Conservation (phyloP, 2,888 invertebrate species). For the Agrotis clavis region DNA sequence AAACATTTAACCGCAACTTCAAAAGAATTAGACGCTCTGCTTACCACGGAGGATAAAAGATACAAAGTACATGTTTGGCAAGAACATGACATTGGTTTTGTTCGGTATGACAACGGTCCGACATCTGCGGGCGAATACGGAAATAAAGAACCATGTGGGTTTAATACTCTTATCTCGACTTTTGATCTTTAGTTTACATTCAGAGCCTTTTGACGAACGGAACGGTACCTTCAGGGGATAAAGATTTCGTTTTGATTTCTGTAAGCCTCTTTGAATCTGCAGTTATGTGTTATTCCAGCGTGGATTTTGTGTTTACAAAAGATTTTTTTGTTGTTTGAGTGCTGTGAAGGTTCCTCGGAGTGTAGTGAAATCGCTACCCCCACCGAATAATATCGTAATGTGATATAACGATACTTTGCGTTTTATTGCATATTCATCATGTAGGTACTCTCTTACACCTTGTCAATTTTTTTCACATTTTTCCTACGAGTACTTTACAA, state of each 20-base stretch:
- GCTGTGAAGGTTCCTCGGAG: background rate
- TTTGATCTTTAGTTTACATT: constrained; percentile 61
- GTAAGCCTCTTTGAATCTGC: constrained; percentile 25
- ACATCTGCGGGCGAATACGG: constrained; percentile 58
- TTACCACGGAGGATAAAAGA: constrained; percentile 55
- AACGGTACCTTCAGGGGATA: constrained; percentile 20
- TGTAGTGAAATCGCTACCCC: no score
- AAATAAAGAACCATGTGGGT: constrained; percentile 64
- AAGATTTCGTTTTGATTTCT: constrained; percentile 41
- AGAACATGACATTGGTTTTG: constrained; percentile 63
- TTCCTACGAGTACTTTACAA: no score
- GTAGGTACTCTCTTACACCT: no score
- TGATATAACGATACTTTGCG: no score
- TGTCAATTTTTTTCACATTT: no score
- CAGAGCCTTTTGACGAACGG: constrained; percentile 42
- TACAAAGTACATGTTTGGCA: constrained; percentile 63
- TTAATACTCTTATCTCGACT: constrained; percentile 55
- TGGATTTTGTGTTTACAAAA: constrained; percentile 6
- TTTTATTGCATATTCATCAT: no score
- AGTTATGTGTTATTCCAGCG: constrained; percentile 8
- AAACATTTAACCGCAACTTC: constrained; percentile 21
- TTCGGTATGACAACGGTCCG: constrained; percentile 64
- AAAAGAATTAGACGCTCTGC: constrained; percentile 54
- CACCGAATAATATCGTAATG: no score
- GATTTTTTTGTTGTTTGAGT: background rate